Evolutionary conservation across 2,797 vertebrate genomes (phyloP), one percentile per base, ranked within the genome.

Genomic region (Cephalopachus bancanus): DNA sequence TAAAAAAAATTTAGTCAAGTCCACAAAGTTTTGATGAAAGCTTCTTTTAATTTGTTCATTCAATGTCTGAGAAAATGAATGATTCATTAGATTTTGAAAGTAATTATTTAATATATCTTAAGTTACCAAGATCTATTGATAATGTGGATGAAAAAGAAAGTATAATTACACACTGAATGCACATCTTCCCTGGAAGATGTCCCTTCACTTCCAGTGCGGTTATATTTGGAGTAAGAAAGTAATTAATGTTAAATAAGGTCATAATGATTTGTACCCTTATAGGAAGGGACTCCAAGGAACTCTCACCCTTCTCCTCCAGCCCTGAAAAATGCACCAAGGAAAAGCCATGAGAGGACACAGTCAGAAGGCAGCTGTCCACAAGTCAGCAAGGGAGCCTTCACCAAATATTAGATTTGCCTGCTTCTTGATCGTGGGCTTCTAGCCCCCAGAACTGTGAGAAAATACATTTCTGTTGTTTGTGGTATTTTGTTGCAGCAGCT

Each of bases 61-160:
- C 7, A 72, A 90, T 51, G 78, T 64, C 30, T 88, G 33, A 76
- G 30, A 67, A 83, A 55, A 55, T 14, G 76, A 57, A 79, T 30
- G 1, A 44, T 74, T 74, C 51, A 28, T 20, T 78, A 83, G 44
- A 81, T 86, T 86, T 33, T 69, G 26, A 87, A 59, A 72, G 81
- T 55, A 49, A 4, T 84, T 75, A 60, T 84, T 80, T 69, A 80
- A 28, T 80, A 37, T 17, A 76, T 81, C 69, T 86, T 83, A 87
- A 57, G 9, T 79, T 72, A 81, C 78, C 89, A 92, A 53, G 22
- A 78, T 74, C 78, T 67, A 74, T 16, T 79, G 69, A 92, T 64
- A 67, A 87, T 83, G 0, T 62, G 12, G 7, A 53, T 87, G 59
- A 79, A 83, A 69, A 72, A 90, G 33, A 83, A 98, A 97, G 80